phyloP scores from a whole-genome alignment of 2,888 invertebrate genomes.

The Meghimatium bilineatum region DNA sequence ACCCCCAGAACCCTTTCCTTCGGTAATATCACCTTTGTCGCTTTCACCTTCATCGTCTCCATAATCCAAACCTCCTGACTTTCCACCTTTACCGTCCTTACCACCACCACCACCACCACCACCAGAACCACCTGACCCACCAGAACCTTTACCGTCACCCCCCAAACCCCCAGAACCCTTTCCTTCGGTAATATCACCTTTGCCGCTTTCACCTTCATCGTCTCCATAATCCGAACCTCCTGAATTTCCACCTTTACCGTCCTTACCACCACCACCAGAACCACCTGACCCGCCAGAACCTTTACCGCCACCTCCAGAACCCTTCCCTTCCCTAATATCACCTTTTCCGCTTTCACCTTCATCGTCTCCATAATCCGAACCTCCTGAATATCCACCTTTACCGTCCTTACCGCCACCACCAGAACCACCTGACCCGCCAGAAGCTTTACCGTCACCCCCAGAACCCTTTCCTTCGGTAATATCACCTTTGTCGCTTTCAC shows the following conservation, averaged over 20 bases:
- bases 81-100: conserved; percentile 24
- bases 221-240: background rate
- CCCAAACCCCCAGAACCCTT: background rate
- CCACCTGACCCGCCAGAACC: background rate
- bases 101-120: background rate
- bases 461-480: no score
- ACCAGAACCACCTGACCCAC: background rate
- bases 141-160: background rate
- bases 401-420: background rate
- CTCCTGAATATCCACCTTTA: background rate
- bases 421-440: no score
- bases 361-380: background rate
- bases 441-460: no score
- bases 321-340: background rate
- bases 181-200: no score
- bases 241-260: background rate
- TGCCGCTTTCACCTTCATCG: no score
- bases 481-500: no score
- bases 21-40: no score
- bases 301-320: background rate
- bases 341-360: background rate
- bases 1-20: background rate
- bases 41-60: no score
- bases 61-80: no score
- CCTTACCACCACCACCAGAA: background rate